These are phyloP conservation scores for Alcis repandata DNA, from an alignment of 2,888 invertebrate genomes.

Conservation along the genomic window DNA sequence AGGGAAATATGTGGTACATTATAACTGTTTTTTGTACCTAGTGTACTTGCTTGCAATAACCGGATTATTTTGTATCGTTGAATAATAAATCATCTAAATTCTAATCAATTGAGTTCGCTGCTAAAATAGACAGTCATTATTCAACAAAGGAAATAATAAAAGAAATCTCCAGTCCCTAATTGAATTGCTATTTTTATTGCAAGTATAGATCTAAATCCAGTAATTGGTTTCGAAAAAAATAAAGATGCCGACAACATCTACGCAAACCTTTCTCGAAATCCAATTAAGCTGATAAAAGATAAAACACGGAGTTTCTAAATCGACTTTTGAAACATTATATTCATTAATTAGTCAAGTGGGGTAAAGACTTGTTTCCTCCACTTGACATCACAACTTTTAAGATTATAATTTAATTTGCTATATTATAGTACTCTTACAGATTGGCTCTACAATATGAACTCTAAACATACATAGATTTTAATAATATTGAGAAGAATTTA, in stretches of 20 bases:
- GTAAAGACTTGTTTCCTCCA: slow-evolving; percentile 42
- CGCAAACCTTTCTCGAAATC: slow-evolving; percentile 58
- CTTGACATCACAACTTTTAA: slow-evolving; percentile 18
- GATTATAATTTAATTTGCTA: slow-evolving; percentile 3
- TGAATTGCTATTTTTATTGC: slow-evolving; percentile 9
- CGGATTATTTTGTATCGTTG: no score
- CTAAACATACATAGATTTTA: no score
- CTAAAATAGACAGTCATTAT: no score
- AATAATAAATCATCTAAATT: no score
- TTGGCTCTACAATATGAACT: no score
- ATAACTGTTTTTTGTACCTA: no score
- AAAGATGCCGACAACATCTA: slow-evolving; percentile 39
- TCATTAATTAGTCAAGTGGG: slow-evolving; percentile 46
- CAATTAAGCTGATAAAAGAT: slow-evolving; percentile 69
- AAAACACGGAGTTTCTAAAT: slow-evolving; percentile 62
- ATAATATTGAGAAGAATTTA: no score
- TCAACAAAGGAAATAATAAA: no score
- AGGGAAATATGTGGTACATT: no score
- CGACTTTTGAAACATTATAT: slow-evolving; percentile 53
- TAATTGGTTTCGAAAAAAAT: slow-evolving; percentile 33
- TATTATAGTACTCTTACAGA: not conserved
- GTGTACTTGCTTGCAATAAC: no score
- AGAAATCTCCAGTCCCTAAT: not conserved
- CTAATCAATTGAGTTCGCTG: no score
- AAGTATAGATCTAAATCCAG: not conserved